A percentile compares a stretch with the other conserved stretches of the same genome.
phyloP scores from a whole-genome alignment of 2,888 invertebrate genomes.

The Disparrhopalites patrizii region DNA sequence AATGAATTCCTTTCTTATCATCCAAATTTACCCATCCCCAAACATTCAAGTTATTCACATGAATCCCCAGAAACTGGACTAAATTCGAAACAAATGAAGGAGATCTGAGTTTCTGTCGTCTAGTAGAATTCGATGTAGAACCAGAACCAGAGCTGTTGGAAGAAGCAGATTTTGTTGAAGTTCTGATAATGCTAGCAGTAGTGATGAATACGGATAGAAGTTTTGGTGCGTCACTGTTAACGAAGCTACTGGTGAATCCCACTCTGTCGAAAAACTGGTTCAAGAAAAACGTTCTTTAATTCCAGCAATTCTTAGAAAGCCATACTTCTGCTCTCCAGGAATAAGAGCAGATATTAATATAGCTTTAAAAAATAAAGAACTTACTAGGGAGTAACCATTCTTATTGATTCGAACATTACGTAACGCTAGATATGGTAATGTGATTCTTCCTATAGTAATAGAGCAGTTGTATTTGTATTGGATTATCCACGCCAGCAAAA shows the following conservation, averaged over 20 bases:
- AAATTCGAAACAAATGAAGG: constrained; percentile 46
- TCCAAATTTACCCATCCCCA: constrained; percentile 46
- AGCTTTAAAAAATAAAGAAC: constrained; percentile 46
- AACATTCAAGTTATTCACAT: constrained; percentile 42
- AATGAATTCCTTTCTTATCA: constrained; percentile 44
- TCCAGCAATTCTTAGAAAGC: not conserved
- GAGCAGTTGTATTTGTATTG: constrained; percentile 74
- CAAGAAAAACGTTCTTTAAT: not conserved
- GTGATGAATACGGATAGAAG: constrained; percentile 74
- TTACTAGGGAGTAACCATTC: constrained; percentile 72
- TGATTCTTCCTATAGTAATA: constrained; percentile 74
- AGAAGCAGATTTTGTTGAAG: constrained; percentile 52
- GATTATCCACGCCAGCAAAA: constrained; percentile 71
- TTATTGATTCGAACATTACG: constrained; percentile 76
- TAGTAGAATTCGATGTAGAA: not conserved
- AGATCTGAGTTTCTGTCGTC: constrained; percentile 39
- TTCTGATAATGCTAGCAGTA: constrained; percentile 73
- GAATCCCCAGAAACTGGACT: constrained; percentile 48
- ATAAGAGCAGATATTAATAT: not conserved
- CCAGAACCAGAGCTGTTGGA: constrained; percentile 57
- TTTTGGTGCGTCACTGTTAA: constrained; percentile 83
- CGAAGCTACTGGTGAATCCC: constrained; percentile 77
- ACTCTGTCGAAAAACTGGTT: constrained; percentile 78
- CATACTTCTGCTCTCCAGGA: not conserved
- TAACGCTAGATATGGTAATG: constrained; percentile 72